Conservation (phyloP, 2,113 vertebrate species). For the Mesoclemmys tuberculata region DNA sequence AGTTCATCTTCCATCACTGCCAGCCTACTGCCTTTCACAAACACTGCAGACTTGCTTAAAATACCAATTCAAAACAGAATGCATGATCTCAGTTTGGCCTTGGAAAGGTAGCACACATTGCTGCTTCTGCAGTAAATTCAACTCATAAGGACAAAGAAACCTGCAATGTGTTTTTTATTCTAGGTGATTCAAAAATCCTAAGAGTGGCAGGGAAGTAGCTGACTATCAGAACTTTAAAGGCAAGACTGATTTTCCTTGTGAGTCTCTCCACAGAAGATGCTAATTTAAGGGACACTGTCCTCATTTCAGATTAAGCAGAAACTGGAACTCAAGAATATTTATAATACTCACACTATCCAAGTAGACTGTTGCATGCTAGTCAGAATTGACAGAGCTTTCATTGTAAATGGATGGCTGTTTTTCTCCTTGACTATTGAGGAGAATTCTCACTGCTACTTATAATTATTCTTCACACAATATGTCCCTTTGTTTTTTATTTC, state of each 20-base stretch:
- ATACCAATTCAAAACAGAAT: neutral
- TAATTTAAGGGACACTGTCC: neutral
- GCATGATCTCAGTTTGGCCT: neutral
- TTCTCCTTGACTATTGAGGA: neutral
- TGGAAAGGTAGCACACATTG: rapidly evolving
- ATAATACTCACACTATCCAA: neutral
- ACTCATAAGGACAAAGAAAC: too few relatives aligned
- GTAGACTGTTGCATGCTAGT: neutral
- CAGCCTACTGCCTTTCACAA: neutral
- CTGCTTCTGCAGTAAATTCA: neutral
- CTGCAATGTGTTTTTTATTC: neutral
- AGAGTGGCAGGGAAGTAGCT: rapidly evolving
- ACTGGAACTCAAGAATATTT: neutral
- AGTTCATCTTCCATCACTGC: rapidly evolving
- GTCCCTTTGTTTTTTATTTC: neutral
- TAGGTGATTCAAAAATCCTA: neutral
- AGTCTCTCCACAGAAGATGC: neutral
- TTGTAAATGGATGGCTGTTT: neutral
- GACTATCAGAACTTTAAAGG: neutral
- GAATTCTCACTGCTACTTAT: neutral
- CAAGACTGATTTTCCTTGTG: neutral
- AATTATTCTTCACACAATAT: neutral
- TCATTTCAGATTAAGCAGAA: neutral
- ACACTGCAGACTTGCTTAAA: neutral
- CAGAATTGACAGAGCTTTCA: neutral